Evolutionary conservation across 2,113 vertebrate species (phyloP), one percentile per base, ranked within the genome.

Genomic region (Microtus pennsylvanicus): DNA sequence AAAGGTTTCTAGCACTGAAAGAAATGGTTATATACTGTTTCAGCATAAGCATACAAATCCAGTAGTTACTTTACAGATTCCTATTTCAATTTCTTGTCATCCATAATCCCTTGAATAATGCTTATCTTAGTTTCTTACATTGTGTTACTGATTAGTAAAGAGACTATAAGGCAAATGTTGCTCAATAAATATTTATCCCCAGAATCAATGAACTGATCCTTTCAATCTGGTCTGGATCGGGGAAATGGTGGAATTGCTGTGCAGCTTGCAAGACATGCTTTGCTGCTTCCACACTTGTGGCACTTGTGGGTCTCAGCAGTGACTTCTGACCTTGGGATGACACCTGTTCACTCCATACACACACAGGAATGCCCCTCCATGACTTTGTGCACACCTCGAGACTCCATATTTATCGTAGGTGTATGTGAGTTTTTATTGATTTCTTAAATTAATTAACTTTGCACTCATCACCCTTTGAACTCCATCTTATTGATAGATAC

Each of bases 361-460:
- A 91, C 82, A 85, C 5, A 93, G 33, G 13, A 78, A 77, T 28
- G 87, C 2, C 55, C 55, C 7, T 80, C 69, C 63, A 1, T 76
- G 65, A 87, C 35, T 50, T 78, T 76, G 70, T 61, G 47, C 30
- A 4, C 35, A 80, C 42, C 38, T 65, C 42, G 45, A 38, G 50
- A 85, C 19, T 83, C 1, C 75, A 78, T 87, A 90, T 89, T 89
- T 65, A 94, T 93, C 17, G 52, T 78, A 55, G 55, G 61, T 55
- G 86, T 89, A 42, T 67, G 19, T 75, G 26, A 19, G 1, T 35
- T 76, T 81, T 88, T 85, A 96, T 93, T 93, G 74, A 94, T 93
- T 94, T 90, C 55, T 38, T 93, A 94, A 85, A 92, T 96, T 87
- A 95, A 94, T 93, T 93, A 97, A 90, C 92, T 93, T 81, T 93